Base-by-base conservation (phyloP, 2,797 vertebrate genomes). In the Trematomus bernacchii region DNA sequence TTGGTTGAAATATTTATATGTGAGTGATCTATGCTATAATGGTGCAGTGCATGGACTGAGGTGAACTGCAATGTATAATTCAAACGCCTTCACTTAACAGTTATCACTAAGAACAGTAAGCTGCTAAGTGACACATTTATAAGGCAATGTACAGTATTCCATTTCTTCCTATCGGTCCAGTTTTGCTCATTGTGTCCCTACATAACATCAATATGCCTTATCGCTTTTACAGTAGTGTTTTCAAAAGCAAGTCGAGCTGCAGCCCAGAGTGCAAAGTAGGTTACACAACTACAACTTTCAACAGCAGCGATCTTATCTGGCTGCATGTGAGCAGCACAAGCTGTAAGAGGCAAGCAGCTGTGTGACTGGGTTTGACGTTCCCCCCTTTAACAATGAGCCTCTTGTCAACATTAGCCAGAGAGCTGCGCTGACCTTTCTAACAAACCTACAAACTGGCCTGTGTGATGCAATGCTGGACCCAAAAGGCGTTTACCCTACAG, bases 231-330 rank as follows among this genome's bases (percentile, higher is more conserved):
- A 63, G 42, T 51, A 11, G 1, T 67, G 64, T 61, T 37, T 65
- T 57, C 61, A 76, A 53, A 73, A 80, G 62, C 21, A n/a, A 80
- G 52, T 67, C 12, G 11, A 82, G 73, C 79, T 69, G 81, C 67
- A 84, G 81, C 79, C 57, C 43, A 42, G 52, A 19, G 62, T 66
- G 61, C 67, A 87, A 89, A 92, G 86, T 87, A 83, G 86, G 85
- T 90, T 90, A 82, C 82, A 84, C 85, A 89, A 88, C 81, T 71
- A 51, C 63, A 63, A 30, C 86, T 82, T 86, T 68, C 73, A 75
- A 75, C 87, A 87, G 73, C 83, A 79, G 74, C 66, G 90, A 92
- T 91, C 85, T 90, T 92, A 92, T 94, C 90, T 68, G 15, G 27
- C 78, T 88, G 78, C 82, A 80, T 79, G 86, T 85, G 87, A 87